Evolutionary conservation across 2,888 invertebrate species (phyloP), one percentile per base, ranked within the genome.

Genomic region (Smittia sp.): DNA sequence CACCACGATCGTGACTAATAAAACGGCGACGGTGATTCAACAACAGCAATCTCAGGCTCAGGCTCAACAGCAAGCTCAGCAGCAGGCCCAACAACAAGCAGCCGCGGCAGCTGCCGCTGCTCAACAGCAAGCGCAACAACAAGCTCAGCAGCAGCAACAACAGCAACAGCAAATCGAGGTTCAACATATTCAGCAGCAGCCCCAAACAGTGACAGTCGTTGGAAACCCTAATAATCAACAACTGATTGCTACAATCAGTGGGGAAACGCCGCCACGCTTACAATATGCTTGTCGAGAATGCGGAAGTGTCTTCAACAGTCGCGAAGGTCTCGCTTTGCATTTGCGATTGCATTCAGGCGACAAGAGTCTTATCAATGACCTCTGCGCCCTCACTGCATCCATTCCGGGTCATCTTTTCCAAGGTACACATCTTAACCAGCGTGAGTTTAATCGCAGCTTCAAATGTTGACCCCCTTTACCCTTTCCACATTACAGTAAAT

Each of bases 341-440:
- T 87, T 91, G 80, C 88, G 92, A 76, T 85, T 92, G 79, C 92
- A 92, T 81, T 89, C 91, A 74, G 92, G 91, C 75, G 92, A 92
- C 81, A 88, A 91, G 79, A 90, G 90, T 76, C 87, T 91, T 78
- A 90, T 92, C 77, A 91, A 90, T 75, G 92, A 92, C 83, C 85
- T 92, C 79, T 91, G 92, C 82, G 90, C 91, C 77, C 84, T 92
- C 77, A 91, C 92, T 38, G 90, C 91, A 75, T 90, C 91, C 76
- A 85, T 92, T 80, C 89, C 89, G 74, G 88, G 89, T 39, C 87
- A 89, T 76, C 88, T 88, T 75, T 84, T 85, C 46, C 73, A 73
- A 65, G 73, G 73, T 39, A 15, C 32, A 32, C 32, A 32, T 7
- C 58, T 73, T 15, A 73, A 73, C 65, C 65, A 63, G 24, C 32